Percentiles rank a stretch among this genome's conserved stretches.
Conservation (phyloP, 1,140 invertebrate species). For the Colletes latitarsis region DNA sequence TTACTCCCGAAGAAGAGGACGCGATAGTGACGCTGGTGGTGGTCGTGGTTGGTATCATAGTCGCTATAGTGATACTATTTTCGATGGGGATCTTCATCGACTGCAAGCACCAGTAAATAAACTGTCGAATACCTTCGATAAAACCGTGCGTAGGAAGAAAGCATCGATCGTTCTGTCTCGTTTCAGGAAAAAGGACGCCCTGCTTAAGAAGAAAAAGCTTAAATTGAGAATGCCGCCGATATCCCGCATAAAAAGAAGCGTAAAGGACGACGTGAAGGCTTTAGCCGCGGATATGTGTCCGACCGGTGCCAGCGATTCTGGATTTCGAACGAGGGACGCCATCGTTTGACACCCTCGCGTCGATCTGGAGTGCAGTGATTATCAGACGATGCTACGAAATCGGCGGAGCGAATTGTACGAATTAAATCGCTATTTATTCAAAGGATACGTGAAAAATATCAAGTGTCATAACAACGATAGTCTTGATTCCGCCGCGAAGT, state of each 20-base stretch:
- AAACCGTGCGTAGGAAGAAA: too few species aligned
- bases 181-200: constrained; percentile 56
- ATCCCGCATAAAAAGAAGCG: constrained; percentile 30
- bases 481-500: too few species aligned
- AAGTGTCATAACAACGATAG: too few species aligned
- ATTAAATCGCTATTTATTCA: too few species aligned
- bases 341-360: constrained; percentile 50
- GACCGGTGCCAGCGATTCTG: constrained; percentile 54
- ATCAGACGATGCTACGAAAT: too few species aligned
- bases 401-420: too few species aligned
- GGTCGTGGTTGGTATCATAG: constrained; percentile 81
- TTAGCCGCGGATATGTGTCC: constrained; percentile 71
- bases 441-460: too few species aligned
- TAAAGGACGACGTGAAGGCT: constrained; percentile 64
- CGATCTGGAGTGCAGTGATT: neutral
- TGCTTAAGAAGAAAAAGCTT: constrained; percentile 52
- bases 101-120: constrained; percentile 80
- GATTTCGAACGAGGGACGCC: constrained; percentile 36
- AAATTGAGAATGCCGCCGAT: constrained; percentile 68
- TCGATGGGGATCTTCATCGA: constrained; percentile 83
- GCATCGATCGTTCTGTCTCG: neutral
- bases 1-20: constrained; percentile 71
- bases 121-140: neutral
- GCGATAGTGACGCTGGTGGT: constrained; percentile 81
- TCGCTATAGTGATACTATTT: constrained; percentile 82